Conservation (phyloP, 2,797 vertebrate species). For the Dicrostonyx torquatus region DNA sequence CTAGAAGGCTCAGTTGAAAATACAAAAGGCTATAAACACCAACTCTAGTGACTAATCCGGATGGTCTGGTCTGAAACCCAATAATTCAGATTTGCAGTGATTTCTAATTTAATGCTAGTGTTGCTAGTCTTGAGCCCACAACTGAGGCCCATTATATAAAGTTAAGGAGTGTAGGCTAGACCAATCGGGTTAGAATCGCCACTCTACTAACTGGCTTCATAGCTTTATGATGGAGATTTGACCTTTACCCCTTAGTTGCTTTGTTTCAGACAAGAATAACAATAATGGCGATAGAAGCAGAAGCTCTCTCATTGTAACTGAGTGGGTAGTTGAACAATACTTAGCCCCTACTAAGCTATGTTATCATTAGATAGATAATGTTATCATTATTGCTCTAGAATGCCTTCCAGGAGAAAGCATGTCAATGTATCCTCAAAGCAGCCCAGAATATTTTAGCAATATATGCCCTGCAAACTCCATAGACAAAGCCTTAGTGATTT, state of each 20-base stretch:
- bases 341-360: not conserved
- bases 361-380: not conserved
- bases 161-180: not conserved
- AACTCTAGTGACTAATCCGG: not conserved
- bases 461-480: not conserved
- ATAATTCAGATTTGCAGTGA: conserved; percentile 42
- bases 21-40: not conserved
- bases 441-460: conserved; percentile 62
- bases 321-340: not conserved
- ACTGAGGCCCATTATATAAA: not conserved
- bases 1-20: not conserved
- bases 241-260: not conserved
- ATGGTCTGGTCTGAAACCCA: not conserved
- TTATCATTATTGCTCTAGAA: conserved; percentile 7
- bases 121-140: not conserved
- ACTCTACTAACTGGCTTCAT: not conserved
- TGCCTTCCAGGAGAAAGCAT: conserved; percentile 19
- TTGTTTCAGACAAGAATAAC: not conserved
- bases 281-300: not conserved
- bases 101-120: not conserved
- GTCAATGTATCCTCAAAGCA: conserved; percentile 56
- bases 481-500: conserved; percentile 56
- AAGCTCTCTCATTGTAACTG: not conserved
- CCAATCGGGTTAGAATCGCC: not conserved
- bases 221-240: conserved; percentile 44